Percentiles rank a stretch among this genome's conserved stretches.
These are phyloP conservation scores for Apteryx owenii DNA, from an alignment of 2,113 vertebrate genomes.

Conservation along the genomic window DNA sequence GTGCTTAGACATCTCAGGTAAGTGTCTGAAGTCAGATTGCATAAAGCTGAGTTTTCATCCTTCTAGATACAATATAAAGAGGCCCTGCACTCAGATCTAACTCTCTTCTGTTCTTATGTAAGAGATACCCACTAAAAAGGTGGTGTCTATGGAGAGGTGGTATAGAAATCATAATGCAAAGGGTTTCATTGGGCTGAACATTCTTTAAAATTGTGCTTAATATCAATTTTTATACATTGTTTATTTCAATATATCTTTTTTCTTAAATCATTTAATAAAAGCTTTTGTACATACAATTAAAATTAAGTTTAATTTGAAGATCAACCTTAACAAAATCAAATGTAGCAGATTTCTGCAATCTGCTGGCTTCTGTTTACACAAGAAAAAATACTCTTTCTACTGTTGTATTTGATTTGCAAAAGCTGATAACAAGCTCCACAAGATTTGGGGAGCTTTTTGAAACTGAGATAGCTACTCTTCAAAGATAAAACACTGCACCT, in stretches of 20 bases:
- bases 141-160: not conserved
- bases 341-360: not conserved
- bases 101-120: not conserved
- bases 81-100: not conserved
- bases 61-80: not conserved
- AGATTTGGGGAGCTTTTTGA: not conserved
- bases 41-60: not conserved
- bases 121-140: not conserved
- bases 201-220: not conserved
- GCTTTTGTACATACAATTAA: not conserved
- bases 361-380: not conserved
- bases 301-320: not conserved
- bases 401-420: not conserved
- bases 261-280: not conserved
- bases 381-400: not conserved
- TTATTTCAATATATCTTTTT: not conserved
- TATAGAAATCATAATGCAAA: not conserved
- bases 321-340: not conserved
- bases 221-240: not conserved
- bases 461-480: not conserved
- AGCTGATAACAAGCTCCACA: not conserved
- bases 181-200: rapidly evolving
- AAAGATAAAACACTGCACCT: not conserved
- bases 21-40: not conserved
- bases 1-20: not conserved